phyloP scores from a whole-genome alignment of 2,888 invertebrate species.

The Callinectes sapidus region DNA sequence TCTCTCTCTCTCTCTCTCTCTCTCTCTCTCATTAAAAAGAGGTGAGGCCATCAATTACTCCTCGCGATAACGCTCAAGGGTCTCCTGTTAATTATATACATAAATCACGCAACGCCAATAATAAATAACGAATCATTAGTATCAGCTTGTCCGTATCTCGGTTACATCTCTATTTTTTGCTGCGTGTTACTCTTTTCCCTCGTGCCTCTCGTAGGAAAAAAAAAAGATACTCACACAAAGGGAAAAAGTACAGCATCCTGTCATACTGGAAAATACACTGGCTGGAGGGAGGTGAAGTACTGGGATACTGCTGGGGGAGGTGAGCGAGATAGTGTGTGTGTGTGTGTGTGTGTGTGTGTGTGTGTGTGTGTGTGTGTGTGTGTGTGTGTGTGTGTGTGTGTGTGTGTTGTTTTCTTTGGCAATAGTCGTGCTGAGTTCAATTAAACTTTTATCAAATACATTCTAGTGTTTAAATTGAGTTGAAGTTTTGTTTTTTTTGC shows the following conservation, averaged over 20 bases:
- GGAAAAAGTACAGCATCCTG: not conserved
- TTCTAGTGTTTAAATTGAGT: not conserved
- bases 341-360: too few relatives aligned
- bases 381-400: not conserved
- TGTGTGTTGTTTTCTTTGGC: not conserved
- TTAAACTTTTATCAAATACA: not conserved
- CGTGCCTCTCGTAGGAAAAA: not conserved
- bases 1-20: not conserved
- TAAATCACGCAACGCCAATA: not conserved
- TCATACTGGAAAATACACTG: not conserved
- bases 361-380: too few relatives aligned
- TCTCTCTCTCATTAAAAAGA: constrained; percentile 19
- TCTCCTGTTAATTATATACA: not conserved
- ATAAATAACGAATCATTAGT: not conserved
- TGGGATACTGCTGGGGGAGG: not conserved
- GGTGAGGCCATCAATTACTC: not conserved
- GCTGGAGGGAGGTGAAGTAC: not conserved
- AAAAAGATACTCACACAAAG: not conserved
- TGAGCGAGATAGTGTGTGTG: not conserved
- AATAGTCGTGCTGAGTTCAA: not conserved
- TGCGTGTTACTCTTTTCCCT: not conserved
- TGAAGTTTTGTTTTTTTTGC: too few relatives aligned
- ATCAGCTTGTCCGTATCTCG: constrained; percentile 8
- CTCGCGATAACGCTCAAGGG: not conserved
- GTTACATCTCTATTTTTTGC: not conserved